Base-by-base conservation (phyloP, 35 echinoderm and acorn worm genomes). In the Heliocidaris erythrogramma region DNA sequence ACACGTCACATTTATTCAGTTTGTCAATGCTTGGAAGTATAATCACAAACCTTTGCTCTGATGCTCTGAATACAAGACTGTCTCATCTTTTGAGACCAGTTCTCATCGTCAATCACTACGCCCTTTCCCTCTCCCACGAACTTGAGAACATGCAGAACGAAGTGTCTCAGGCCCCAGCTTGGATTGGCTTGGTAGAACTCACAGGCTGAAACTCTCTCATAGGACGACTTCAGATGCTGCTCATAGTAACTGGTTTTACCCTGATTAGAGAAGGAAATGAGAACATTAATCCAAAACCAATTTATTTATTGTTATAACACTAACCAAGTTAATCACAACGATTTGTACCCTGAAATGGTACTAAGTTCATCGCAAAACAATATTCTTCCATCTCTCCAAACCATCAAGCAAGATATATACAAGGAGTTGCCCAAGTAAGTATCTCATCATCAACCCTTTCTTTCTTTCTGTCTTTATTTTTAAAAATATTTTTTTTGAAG, bases 101-200 rank as follows among this genome's bases (percentile, higher is more conserved):
- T 96, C 56, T 96, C 95, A 92, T 96, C 95, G 91, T 96, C 95
- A 17, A 96, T 91, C 16, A 94, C 95, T n/a, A 96, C 93, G 3
- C 89, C 90, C 17, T 90, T 48, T 2, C 95, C 95, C 50, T 85
- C 31, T 94, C 93, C 27, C 7, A 96, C 86, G 16, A 69, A 30
- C 24, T 32, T 30, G 13, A 88, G 48, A 24, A 96, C 30, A 32
- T 94, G 59, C 2, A 94, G 87, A 32, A 94, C 86, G 7, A 96
- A 50, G 30, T 94, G 86, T 6, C 95, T 86, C 18, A 96, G 86
- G 31, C 95, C 87, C 18, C 85, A 31, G 8, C 30, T 21, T 88
- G 93, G 84, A 60, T 96, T 65, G 9, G 87, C 86, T 30, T 69
- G 48, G 48, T 88, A 96, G 4, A 94, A 59, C 59, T 96, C 95